Evolutionary conservation across 2,797 vertebrate genomes (phyloP), one percentile per base, ranked within the genome.

Genomic region (Coracias cyanogaster): DNA sequence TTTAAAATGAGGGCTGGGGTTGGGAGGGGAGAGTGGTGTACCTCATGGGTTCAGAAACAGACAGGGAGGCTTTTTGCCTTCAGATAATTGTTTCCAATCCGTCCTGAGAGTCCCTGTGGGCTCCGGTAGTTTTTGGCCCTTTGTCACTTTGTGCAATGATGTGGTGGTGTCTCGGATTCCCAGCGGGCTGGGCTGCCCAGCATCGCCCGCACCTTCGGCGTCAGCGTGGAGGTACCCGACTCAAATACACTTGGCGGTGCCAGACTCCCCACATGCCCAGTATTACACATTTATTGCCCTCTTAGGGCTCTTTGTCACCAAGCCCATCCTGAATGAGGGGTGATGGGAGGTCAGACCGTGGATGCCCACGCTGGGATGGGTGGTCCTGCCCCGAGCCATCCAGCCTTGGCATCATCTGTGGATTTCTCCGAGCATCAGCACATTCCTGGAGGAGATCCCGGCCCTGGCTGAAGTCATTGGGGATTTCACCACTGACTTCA

Each of bases 351-450:
- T 4, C 6, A 60, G 41, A 35, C 26, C 62, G 2, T 1, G 1
- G 62, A 13, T 10, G 5, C 33, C 0, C 0, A 0, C 0, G 0
- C 2, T 45, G 48, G 41, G 45, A 33, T 0, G 19, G 25, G 6
- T 13, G 51, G 2, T 41, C 45, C 74, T 91, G 67, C 55, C 60
- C 58, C 1, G 2, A 9, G 29, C 16, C 1, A 2, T 10, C 29
- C 62, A 45, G 9, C 70, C 45, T 48, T 51, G 51, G 58, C 80
- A 15, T 20, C 78, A 37, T 17, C 77, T n/a, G 18, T 4, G 24
- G 28, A n/a, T 86, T 61, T 39, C 39, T 21, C 37, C 11, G 31
- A 28, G 52, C 92, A 45, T 13, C 92, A 62, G 20, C 87, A 11
- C 1, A 0, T 84, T 93, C 93, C 88, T 61, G 37, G 64, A 82